phyloP scores from a whole-genome alignment of 2,113 vertebrate genomes.

The Tupaia chinensis region DNA sequence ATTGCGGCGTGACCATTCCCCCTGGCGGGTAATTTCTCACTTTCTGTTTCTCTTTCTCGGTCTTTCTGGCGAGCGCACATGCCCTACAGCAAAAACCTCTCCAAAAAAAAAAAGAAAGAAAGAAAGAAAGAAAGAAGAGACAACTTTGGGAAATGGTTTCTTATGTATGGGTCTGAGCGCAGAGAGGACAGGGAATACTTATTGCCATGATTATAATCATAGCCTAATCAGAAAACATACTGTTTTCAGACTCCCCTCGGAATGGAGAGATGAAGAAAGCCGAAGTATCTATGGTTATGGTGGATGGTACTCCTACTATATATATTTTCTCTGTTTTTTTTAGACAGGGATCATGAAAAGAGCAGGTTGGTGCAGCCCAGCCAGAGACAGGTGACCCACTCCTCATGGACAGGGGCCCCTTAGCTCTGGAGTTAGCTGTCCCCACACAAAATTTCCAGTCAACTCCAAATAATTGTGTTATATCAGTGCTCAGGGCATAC shows the following conservation, averaged over 20 bases:
- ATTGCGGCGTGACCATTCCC: too few relatives aligned
- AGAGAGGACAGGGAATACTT: background rate
- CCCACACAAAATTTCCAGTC: background rate
- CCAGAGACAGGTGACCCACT: too few relatives aligned
- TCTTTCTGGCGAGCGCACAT: too few relatives aligned
- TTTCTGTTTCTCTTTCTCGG: too few relatives aligned
- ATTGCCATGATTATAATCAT: background rate
- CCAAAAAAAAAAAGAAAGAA: too few relatives aligned
- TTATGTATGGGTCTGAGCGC: background rate
- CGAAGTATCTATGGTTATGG: fast-evolving
- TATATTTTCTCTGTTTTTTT: too few relatives aligned
- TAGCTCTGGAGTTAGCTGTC: background rate
- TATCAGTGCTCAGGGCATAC: background rate
- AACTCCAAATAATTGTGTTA: background rate
- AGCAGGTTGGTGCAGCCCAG: background rate
- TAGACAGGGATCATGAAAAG: too few relatives aligned
- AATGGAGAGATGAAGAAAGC: background rate
- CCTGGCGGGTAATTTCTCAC: too few relatives aligned
- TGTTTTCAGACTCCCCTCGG: background rate
- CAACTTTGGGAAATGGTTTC: background rate
- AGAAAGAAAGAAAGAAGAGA: too few relatives aligned
- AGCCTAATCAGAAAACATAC: background rate
- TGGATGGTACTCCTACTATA: fast-evolving
- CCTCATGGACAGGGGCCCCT: background rate
- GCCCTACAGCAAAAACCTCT: too few relatives aligned